Conservation (phyloP, 2,797 vertebrate species). For the Alauda arvensis region DNA sequence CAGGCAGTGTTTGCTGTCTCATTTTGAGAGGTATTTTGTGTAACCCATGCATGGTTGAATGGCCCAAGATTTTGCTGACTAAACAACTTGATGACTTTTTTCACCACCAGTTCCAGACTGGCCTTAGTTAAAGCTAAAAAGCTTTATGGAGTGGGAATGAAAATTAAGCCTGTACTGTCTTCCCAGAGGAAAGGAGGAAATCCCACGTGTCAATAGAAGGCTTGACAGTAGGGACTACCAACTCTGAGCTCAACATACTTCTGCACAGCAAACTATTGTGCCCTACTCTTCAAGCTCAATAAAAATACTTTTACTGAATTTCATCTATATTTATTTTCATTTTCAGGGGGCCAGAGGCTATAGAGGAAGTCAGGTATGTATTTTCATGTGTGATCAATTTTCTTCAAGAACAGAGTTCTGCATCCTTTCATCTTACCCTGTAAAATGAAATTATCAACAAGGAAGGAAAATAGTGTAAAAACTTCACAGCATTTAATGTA, state of each 20-base stretch:
- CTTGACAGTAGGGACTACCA: background rate
- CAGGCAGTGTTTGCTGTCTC: background rate
- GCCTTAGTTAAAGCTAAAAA: background rate
- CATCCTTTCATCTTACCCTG: background rate
- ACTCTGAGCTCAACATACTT: background rate
- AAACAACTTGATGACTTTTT: background rate
- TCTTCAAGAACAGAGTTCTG: background rate
- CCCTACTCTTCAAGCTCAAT: background rate
- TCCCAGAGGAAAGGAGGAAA: background rate
- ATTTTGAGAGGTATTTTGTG: background rate
- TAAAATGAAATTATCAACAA: background rate
- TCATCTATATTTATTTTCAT: slow-evolving; percentile 2
- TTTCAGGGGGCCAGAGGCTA: slow-evolving; percentile 81
- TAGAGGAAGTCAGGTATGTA: slow-evolving; percentile 78
- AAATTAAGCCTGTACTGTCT: background rate
- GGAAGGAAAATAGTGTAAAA: background rate
- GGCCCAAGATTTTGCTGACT: background rate
- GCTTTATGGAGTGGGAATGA: background rate
- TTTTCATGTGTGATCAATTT: background rate
- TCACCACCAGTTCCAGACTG: background rate
- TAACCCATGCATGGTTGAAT: background rate
- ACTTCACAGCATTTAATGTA: background rate
- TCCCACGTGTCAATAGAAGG: background rate
- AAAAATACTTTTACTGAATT: background rate
- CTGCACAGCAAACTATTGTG: background rate